Base-by-base conservation (phyloP, 2,113 vertebrate genomes). In the Sylvia atricapilla region DNA sequence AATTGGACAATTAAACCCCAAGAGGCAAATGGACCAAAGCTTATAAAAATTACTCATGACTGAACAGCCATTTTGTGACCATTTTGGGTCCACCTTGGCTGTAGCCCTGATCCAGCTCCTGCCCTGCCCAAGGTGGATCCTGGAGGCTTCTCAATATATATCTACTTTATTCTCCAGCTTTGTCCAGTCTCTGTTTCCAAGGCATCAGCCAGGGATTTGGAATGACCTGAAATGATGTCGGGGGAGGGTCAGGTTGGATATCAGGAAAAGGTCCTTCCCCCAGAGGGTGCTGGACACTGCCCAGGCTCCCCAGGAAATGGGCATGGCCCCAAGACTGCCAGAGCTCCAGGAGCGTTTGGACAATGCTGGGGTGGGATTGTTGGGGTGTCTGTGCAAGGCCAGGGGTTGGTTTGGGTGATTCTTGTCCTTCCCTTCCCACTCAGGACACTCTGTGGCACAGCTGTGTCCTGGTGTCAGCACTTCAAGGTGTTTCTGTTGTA, bases 321-420 rank as follows among this genome's bases (percentile, higher is more conserved):
- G 4, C 37, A 28, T 1, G 0, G 14, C 30, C 35, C n/a, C 0
- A 3, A 19, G 66, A 37, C 37, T 70, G 37, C 52, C 47, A 7
- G 47, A 44, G 80, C 39, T 13, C 6, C 39, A 11, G 67, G 16
- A 44, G 17, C 0, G 0, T 6, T 52, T 17, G 56, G 47, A 6
- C 3, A 21, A 0, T 0, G 1, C 17, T 15, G 2, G 56, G 17
- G 8, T 44, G 81, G 58, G 33, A 5, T 27, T 33, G 22, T 11
- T 63, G 58, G 22, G 21, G 25, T 11, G 31, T 72, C 46, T 62
- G n/a, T n/a, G 37, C 46, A 72, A 55, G 55, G 24, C 4, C 20
- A 31, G 31, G 37, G 13, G 15, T 4, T 13, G 27, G 16, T 1
- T 24, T 53, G 21, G 31, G 3, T 7, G 47, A 8, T 22, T 5